These are phyloP conservation scores for Syrmaticus mikado DNA, from an alignment of 2,113 vertebrate genomes.

Conservation along the genomic window DNA sequence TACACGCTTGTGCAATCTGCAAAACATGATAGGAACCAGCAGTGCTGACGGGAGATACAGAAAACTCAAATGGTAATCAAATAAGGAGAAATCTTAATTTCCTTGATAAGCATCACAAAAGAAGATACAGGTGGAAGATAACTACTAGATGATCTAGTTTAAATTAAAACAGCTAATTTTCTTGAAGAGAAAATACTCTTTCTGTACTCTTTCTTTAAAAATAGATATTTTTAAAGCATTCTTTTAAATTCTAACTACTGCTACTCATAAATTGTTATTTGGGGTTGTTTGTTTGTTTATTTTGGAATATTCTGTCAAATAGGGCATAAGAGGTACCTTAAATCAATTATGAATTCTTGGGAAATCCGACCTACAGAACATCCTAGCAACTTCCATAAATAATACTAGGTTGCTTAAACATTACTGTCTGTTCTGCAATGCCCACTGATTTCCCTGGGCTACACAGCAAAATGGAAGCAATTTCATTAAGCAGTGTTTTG, in stretches of 20 bases:
- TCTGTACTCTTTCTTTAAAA: no score
- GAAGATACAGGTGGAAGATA: not conserved
- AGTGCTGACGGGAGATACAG: not conserved
- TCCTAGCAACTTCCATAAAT: not conserved
- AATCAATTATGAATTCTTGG: not conserved
- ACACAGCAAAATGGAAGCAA: not conserved
- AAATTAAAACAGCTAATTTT: not conserved
- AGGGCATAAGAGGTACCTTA: not conserved
- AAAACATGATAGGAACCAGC: not conserved
- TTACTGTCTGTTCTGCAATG: not conserved
- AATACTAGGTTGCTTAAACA: not conserved
- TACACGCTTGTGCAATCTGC: slow-evolving; percentile 85
- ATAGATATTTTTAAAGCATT: not conserved
- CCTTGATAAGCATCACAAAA: not conserved
- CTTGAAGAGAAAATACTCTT: not conserved
- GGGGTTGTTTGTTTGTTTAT: not conserved
- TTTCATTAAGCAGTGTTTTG: not conserved
- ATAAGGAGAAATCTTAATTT: not conserved
- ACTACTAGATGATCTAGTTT: not conserved
- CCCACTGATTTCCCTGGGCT: not conserved
- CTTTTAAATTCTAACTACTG: not conserved
- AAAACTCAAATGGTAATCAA: not conserved
- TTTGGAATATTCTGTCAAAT: not conserved
- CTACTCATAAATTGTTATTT: not conserved
- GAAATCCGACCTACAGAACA: not conserved